Base-by-base conservation (phyloP, 2,888 invertebrate genomes). In the Proisotoma minuta region DNA sequence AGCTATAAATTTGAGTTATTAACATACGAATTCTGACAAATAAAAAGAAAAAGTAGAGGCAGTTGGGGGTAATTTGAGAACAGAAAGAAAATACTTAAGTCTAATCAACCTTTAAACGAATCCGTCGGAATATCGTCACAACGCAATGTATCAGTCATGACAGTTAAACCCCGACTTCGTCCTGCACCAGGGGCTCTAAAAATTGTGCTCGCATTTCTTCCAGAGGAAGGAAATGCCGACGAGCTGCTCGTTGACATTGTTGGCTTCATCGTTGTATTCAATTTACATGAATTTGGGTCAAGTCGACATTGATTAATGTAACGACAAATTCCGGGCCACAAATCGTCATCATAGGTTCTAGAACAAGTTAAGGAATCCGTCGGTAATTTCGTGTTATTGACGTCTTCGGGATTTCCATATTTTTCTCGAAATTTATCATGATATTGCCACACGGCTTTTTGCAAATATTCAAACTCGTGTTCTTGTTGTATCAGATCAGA, bases 401-500 rank as follows among this genome's bases (percentile, higher is more conserved):
- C 66, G 3, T 60, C 34, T 15, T 64, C 64, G 39, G 65, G 63
- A 10, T 60, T 59, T 15, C 65, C 62, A 58, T 54, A 60, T 20
- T 59, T 34, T 12, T 60, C 58, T 10, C 63, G 63, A 52, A 60
- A 66, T n/a, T 62, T 51, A 29, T 71, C 70, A 15, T 69, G 65
- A 50, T 65, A 71, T 18, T 69, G 65, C 68, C 69, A 72, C 1
- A 72, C 73, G n/a, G 71, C 68, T 47, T 73, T 71, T 60, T 73
- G 72, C 15, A 73, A 56, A 29, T 65, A 68, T 20, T 68, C 69
- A 49, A 65, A 73, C 48, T 73, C 73, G n/a, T 52, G 51, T 59
- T 73, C 73, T 40, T 73, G 71, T 49, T 64, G 59, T 49, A 63
- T 28, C 4, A 73, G 68, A 54, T 71, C 72, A 2, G 58, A 51